phyloP scores from a whole-genome alignment of 2,888 invertebrate species.

The Amblyjoppa proteus region DNA sequence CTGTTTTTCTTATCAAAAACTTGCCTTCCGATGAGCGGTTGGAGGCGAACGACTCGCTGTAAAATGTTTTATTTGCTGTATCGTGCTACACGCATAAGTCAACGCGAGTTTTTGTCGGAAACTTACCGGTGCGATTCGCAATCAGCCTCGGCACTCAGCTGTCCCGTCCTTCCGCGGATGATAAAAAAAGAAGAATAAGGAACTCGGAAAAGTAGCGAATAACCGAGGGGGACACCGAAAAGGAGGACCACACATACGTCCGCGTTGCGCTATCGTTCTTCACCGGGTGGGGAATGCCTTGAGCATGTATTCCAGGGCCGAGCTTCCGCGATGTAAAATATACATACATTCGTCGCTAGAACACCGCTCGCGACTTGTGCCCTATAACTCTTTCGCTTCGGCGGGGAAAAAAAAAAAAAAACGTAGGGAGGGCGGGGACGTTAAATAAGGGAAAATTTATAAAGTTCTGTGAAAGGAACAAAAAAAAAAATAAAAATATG shows the following conservation, averaged over 20 bases:
- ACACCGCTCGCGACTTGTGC: conserved; percentile 3
- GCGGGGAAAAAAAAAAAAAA: not conserved
- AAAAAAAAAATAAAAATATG: not conserved
- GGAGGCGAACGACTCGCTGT: not conserved
- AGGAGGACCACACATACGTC: not conserved
- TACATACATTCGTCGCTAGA: conserved; percentile 16
- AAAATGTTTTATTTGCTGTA: conserved; percentile 40
- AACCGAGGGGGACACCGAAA: not conserved
- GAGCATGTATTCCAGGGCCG: not conserved
- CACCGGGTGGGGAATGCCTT: not conserved
- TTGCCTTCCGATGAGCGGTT: conserved; percentile 3
- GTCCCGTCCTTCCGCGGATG: not conserved
- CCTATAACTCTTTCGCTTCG: not conserved
- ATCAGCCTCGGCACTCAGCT: conserved; percentile 39
- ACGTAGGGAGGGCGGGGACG: not conserved
- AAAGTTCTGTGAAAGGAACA: not conserved
- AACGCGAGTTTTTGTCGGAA: conserved; percentile 53
- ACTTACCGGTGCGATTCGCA: conserved; percentile 41
- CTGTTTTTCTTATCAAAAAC: conserved; percentile 27
- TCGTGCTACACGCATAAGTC: conserved; percentile 45
- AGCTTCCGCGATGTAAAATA: conserved; percentile 27
- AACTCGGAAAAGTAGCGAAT: conserved; percentile 11
- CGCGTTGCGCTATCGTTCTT: conserved; percentile 16
- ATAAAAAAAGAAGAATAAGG: conserved; percentile 24
- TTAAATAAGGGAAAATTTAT: not conserved